Conservation (phyloP, 1,140 invertebrate species). For the Dreissena polymorpha region DNA sequence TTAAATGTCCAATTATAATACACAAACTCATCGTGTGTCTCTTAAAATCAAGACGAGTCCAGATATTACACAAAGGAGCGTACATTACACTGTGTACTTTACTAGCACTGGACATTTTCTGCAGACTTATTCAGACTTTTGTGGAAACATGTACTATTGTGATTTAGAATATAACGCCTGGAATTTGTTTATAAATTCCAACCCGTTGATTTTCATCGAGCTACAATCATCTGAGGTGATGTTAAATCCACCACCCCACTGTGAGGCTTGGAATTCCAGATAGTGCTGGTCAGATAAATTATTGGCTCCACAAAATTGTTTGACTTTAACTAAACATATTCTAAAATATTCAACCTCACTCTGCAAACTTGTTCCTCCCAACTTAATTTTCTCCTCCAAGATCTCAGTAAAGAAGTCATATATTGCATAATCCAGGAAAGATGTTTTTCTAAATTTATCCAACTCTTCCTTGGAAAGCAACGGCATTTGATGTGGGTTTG, state of each 20-base stretch:
- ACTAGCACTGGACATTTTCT: too few species aligned
- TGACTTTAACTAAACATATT: constrained; percentile 20
- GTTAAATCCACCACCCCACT: constrained; percentile 14
- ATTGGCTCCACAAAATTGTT: constrained; percentile 43
- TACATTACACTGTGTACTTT: too few species aligned
- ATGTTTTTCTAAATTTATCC: constrained; percentile 29
- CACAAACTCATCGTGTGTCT: too few species aligned
- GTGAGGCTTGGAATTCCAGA: not conserved
- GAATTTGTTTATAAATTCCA: not conserved
- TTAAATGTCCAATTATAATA: too few species aligned
- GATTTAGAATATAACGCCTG: constrained; percentile 2
- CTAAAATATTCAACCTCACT: constrained; percentile 52
- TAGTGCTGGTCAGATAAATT: too few species aligned
- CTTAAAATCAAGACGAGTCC: too few species aligned
- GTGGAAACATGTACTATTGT: not conserved
- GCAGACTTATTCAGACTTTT: too few species aligned
- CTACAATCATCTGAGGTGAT: constrained; percentile 5
- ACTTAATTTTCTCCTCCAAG: constrained; percentile 37
- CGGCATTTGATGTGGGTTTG: not conserved
- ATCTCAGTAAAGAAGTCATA: constrained; percentile 53
- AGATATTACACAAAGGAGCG: too few species aligned
- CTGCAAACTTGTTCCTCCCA: constrained; percentile 22
- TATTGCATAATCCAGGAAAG: constrained; percentile 50
- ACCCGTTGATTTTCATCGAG: constrained; percentile 6
- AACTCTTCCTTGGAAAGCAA: not conserved